These are phyloP conservation scores for Tachyglossus aculeatus DNA, from an alignment of 2,797 vertebrate species.

Conservation along the genomic window DNA sequence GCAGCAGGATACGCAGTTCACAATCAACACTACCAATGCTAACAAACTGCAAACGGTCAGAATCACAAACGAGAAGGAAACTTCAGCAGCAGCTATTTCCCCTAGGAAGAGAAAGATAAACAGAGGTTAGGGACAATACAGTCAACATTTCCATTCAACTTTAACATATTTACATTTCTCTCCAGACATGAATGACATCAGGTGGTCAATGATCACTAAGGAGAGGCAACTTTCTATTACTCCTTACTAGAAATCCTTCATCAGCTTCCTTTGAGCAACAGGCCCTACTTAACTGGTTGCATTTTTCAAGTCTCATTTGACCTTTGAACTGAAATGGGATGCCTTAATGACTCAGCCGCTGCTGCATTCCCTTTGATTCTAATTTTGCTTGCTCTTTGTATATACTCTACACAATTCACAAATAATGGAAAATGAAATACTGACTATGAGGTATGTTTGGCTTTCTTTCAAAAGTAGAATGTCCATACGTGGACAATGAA, in stretches of 20 bases:
- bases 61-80: slow-evolving; percentile 76
- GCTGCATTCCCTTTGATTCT: too few relatives aligned
- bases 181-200: neutral
- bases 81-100: slow-evolving; percentile 70
- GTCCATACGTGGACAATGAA: too few relatives aligned
- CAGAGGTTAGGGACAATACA: neutral
- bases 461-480: too few relatives aligned
- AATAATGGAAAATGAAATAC: too few relatives aligned
- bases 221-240: neutral
- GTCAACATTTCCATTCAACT: neutral
- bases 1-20: slow-evolving; percentile 94
- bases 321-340: too few relatives aligned
- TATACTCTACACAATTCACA: too few relatives aligned
- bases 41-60: slow-evolving; percentile 83
- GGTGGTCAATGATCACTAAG: neutral
- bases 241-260: neutral
- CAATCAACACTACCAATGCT: slow-evolving; percentile 82
- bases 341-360: too few relatives aligned
- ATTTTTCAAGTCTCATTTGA: too few relatives aligned
- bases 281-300: neutral
- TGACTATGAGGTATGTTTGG: too few relatives aligned
- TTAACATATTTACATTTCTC: neutral
- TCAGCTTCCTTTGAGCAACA: neutral
- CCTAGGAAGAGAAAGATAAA: slow-evolving; percentile 60
- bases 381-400: too few relatives aligned